Evolutionary conservation across 2,113 vertebrate genomes (phyloP).

Genomic region (Entelurus aequoreus): DNA sequence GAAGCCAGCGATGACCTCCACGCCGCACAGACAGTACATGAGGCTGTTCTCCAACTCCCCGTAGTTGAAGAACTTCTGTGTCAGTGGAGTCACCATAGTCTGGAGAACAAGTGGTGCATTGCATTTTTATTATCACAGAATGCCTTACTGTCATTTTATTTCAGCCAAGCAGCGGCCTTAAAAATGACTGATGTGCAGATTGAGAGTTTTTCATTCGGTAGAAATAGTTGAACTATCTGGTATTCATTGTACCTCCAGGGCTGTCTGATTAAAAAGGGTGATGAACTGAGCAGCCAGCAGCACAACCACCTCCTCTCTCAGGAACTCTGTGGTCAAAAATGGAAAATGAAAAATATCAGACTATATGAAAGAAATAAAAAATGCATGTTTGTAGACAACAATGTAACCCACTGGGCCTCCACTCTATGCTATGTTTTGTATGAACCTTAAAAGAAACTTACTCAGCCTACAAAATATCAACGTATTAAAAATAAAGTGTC

Average conservation of each 20-base stretch:
- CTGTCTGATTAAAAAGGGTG: conserved; percentile 81
- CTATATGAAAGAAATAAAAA: neutral
- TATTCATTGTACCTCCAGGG: conserved; percentile 68
- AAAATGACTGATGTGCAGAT: too few relatives aligned
- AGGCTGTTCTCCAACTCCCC: conserved; percentile 81
- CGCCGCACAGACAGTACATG: conserved; percentile 79
- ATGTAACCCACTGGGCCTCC: neutral
- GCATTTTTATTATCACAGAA: neutral
- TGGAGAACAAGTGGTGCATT: conserved; percentile 26
- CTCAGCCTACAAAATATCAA: too few relatives aligned
- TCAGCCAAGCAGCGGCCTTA: neutral
- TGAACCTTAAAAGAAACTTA: neutral
- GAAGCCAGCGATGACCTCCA: conserved; percentile 79
- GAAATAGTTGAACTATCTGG: neutral
- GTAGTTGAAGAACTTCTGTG: conserved; percentile 76
- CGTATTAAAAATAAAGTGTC: too few relatives aligned
- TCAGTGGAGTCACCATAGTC: conserved; percentile 83
- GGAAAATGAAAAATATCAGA: neutral
- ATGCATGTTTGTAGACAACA: neutral
- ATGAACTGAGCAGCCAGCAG: conserved; percentile 78
- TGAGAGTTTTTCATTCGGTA: neutral
- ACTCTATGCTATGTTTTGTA: neutral
- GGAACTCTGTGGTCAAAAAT: conserved; percentile 62
- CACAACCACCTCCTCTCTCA: conserved; percentile 79
- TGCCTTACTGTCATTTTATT: neutral